Evolutionary conservation across 2,888 invertebrate genomes (phyloP).

Genomic region (Hecatera dysodea): DNA sequence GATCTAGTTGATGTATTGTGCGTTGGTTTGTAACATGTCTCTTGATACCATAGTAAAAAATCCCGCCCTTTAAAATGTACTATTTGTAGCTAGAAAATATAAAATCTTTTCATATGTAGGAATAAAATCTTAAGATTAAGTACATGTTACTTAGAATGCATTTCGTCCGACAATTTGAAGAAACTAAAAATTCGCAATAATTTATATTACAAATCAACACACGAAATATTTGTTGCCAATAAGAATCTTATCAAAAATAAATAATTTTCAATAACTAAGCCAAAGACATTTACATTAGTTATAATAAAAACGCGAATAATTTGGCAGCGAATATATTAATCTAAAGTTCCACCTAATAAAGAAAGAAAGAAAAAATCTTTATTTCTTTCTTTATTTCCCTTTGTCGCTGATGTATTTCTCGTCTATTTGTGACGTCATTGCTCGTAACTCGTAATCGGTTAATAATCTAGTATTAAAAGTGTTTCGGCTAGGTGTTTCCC

Average conservation of each 20-base stretch:
- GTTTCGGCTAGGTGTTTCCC: slow-evolving; percentile 34
- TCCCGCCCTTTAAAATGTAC: neutral
- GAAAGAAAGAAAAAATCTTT: neutral
- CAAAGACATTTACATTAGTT: slow-evolving; percentile 26
- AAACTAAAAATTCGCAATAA: neutral
- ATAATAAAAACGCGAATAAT: slow-evolving; percentile 12
- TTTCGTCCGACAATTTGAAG: neutral
- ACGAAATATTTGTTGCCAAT: slow-evolving; percentile 18
- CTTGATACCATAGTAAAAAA: neutral
- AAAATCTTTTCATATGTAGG: neutral
- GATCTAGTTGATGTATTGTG: neutral
- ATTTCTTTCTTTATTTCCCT: neutral
- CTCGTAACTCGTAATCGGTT: slow-evolving; percentile 36
- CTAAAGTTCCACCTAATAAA: neutral
- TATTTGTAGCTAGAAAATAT: slow-evolving; percentile 18
- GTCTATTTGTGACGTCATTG: slow-evolving; percentile 25
- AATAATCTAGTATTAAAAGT: slow-evolving; percentile 56
- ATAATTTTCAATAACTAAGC: slow-evolving; percentile 18
- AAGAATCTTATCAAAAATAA: neutral
- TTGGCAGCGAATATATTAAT: slow-evolving; percentile 25
- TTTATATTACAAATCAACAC: slow-evolving; percentile 22
- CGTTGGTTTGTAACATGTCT: slow-evolving; percentile 32
- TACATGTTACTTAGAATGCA: neutral
- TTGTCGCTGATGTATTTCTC: slow-evolving; percentile 24
- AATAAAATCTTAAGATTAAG: neutral